Evolutionary conservation across 1,140 invertebrate genomes (phyloP).

Genomic region (Tribolium madens): DNA sequence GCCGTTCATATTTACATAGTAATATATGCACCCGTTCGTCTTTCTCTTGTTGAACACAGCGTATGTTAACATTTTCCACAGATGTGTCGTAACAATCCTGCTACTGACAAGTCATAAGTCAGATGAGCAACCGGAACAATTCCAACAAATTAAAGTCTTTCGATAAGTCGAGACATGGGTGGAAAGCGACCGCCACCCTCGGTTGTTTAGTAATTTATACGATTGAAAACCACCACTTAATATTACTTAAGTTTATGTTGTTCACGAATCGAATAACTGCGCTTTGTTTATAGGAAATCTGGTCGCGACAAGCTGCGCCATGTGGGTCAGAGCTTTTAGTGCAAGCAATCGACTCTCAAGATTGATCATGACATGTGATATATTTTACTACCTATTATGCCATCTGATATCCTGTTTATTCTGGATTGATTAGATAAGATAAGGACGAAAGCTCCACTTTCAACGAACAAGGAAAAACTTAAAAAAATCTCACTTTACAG

Average conservation of each 20-base stretch:
- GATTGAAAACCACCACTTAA: constrained; percentile 25
- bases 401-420: constrained; percentile 43
- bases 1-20: constrained; percentile 8
- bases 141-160: constrained; percentile 18
- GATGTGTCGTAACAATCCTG: constrained; percentile 9
- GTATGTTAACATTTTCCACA: constrained; percentile 21
- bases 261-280: not conserved
- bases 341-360: constrained; percentile 20
- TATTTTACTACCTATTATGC: constrained; percentile 47
- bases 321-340: constrained; percentile 43
- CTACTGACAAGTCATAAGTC: constrained; percentile 32
- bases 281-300: constrained; percentile 2
- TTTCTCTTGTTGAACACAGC: constrained; percentile 4
- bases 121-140: constrained; percentile 11
- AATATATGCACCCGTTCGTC: constrained; percentile 7
- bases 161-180: not conserved
- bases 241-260: constrained; percentile 12
- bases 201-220: constrained; percentile 37
- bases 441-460: not conserved
- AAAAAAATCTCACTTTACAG: not conserved
- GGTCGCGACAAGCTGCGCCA: constrained; percentile 26
- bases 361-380: constrained; percentile 46
- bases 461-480: not conserved
- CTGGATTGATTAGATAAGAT: constrained; percentile 38
- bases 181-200: not conserved